A percentile compares a stretch with the other conserved stretches of the same genome.
Evolutionary conservation across 2,888 invertebrate genomes (phyloP).

Genomic region (Apotomis turbidana): DNA sequence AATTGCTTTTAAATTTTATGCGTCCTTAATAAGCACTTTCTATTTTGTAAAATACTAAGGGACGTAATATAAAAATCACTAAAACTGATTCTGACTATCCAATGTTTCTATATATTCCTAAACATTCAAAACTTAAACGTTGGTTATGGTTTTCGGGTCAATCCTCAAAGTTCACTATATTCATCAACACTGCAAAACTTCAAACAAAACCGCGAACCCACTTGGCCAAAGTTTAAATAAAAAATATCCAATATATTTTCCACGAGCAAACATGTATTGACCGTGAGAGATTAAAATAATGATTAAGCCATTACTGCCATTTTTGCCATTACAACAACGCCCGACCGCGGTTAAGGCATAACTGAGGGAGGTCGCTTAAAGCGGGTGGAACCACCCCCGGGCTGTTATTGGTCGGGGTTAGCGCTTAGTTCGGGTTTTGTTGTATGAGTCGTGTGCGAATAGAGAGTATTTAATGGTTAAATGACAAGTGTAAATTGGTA

Average conservation of each 20-base stretch:
- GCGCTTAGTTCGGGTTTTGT: background rate
- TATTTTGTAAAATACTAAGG: no score
- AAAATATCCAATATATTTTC: constrained; percentile 3
- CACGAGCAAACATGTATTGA: constrained; percentile 13
- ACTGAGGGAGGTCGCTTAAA: constrained; percentile 13
- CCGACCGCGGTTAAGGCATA: constrained; percentile 7
- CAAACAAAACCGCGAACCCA: background rate
- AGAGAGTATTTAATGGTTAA: background rate
- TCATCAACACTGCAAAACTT: background rate
- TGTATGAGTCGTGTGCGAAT: background rate
- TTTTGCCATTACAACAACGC: constrained; percentile 18
- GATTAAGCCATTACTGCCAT: constrained; percentile 20
- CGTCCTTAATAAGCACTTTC: no score
- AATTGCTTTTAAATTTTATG: no score
- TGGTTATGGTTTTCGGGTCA: no score
- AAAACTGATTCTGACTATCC: no score
- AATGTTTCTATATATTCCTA: no score
- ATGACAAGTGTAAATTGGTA: background rate
- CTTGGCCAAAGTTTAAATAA: background rate
- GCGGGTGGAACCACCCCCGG: constrained; percentile 12
- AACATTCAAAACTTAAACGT: no score
- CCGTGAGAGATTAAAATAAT: constrained; percentile 24
- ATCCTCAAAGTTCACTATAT: no score
- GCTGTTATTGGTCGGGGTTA: constrained; percentile 21
- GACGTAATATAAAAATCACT: no score